Conservation (phyloP, 2,888 invertebrate species). For the Drosophila meridiana region DNA sequence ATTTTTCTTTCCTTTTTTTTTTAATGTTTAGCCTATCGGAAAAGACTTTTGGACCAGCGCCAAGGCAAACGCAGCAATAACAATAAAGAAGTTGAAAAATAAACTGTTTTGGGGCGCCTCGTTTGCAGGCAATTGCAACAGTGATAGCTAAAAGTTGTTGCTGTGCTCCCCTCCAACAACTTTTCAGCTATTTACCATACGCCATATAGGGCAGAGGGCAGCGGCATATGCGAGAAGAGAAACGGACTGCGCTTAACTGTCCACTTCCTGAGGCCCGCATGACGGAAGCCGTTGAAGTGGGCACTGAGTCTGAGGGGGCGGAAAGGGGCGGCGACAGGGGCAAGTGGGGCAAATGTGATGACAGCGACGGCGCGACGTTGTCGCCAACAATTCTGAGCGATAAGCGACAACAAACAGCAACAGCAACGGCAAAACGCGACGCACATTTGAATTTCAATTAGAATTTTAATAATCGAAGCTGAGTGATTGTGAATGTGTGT, state of each 20-base stretch:
- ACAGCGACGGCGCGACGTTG: constrained; percentile 26
- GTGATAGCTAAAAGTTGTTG: constrained; percentile 3
- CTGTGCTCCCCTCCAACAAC: not conserved
- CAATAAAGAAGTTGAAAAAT: not conserved
- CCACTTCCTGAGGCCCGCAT: constrained; percentile 79
- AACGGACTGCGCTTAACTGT: constrained; percentile 68
- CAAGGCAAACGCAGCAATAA: constrained; percentile 9
- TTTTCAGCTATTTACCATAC: constrained; percentile 9
- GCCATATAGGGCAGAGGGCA: constrained; percentile 11
- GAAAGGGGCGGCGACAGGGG: not conserved
- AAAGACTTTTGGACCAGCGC: constrained; percentile 18
- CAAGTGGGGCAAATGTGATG: constrained; percentile 29
- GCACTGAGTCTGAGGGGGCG: not conserved
- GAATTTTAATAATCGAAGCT: constrained; percentile 78
- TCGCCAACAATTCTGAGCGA: constrained; percentile 46
- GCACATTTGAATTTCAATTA: constrained; percentile 82
- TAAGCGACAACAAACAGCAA: constrained; percentile 44
- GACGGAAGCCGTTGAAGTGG: constrained; percentile 64
- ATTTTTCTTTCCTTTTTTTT: constrained; percentile 4
- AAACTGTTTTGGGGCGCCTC: constrained; percentile 25
- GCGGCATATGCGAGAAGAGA: constrained; percentile 8
- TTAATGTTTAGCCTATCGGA: constrained; percentile 4
- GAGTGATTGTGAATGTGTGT: constrained; percentile 35
- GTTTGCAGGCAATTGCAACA: constrained; percentile 6
- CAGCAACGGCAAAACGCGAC: constrained; percentile 30